Base-by-base conservation (phyloP, 2,113 vertebrate genomes). In the Furnarius figulus region DNA sequence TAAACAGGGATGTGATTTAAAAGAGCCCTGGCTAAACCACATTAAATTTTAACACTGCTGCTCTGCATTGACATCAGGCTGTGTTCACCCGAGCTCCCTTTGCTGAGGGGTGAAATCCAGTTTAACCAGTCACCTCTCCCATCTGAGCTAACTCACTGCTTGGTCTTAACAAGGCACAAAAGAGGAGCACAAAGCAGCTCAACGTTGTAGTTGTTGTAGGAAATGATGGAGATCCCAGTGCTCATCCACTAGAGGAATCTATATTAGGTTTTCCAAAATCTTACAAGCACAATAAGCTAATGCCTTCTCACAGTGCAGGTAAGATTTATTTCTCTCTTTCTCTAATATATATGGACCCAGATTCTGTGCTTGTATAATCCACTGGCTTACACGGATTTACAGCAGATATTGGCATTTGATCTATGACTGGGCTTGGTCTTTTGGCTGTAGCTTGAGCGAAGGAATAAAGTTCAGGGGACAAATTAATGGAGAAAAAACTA, bases 241-340 rank as follows among this genome's bases (percentile, higher is more conserved):
- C 91, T 92, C 91, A 68, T 23, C 94, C 72, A 22, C 71, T 73
- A 14, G 75, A 81, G 55, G 59, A 63, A 70, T 93, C 87, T 90
- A 17, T 94, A 90, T 93, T n/a, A 75, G 61, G 39, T 74, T 95
- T 88, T 80, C 79, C 87, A 59, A 91, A 95, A 86, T 72, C 79
- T 75, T 89, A 89, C 83, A 77, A 92, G 70, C 76, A 81, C 88
- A 86, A 78, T 93, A 89, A 96, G 79, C 59, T 93, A 94, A 94
- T 67, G 80, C 89, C 78, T 84, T 37, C 56, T 93, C 88, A 75
- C 66, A 65, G 80, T 9, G 0, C 92, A 79, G 90, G 68, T 90
- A 72, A 96, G 92, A 94, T 96, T 95, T 97, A 94, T 84, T 94
- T 90, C 65, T 80, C 79, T 86, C 35, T 42, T 84, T 84, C 80